These are phyloP conservation scores for Lasioglossum lativentre DNA, from an alignment of 2,888 invertebrate species.

Conservation along the genomic window DNA sequence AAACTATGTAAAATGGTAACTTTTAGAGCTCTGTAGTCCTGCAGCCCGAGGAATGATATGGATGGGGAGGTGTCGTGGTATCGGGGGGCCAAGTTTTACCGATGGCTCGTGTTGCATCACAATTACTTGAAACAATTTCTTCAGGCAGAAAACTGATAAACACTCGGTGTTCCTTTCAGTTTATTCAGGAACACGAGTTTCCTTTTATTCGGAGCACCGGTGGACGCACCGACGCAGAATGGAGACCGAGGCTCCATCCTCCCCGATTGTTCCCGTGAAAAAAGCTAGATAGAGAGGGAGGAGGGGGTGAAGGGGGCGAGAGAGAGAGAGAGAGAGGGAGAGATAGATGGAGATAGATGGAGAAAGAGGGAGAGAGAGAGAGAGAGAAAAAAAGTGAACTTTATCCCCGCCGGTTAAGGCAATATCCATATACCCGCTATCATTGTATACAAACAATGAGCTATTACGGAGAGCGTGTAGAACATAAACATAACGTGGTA, in stretches of 20 bases:
- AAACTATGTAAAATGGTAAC: no score
- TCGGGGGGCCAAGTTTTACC: not conserved
- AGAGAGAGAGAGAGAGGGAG: not conserved
- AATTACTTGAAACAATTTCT: constrained; percentile 11
- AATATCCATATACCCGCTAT: constrained; percentile 41
- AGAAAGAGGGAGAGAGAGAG: not conserved
- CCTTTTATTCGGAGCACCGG: not conserved
- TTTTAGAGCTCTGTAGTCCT: no score
- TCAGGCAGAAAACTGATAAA: constrained; percentile 10
- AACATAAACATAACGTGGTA: constrained; percentile 54
- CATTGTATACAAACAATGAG: constrained; percentile 54
- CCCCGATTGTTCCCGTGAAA: constrained; percentile 19
- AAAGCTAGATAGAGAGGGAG: not conserved
- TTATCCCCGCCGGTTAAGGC: constrained; percentile 20
- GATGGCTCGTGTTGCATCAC: not conserved
- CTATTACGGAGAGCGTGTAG: constrained; percentile 53
- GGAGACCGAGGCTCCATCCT: not conserved
- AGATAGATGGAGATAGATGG: not conserved
- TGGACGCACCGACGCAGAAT: constrained; percentile 16
- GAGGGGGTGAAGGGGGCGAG: not conserved
- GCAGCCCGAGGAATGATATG: not conserved
- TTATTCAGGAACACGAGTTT: constrained; percentile 22
- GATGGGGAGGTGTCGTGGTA: not conserved
- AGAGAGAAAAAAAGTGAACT: not conserved
- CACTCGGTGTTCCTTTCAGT: not conserved